phyloP scores from a whole-genome alignment of 2,888 invertebrate genomes.

The Syrphus vitripennis region DNA sequence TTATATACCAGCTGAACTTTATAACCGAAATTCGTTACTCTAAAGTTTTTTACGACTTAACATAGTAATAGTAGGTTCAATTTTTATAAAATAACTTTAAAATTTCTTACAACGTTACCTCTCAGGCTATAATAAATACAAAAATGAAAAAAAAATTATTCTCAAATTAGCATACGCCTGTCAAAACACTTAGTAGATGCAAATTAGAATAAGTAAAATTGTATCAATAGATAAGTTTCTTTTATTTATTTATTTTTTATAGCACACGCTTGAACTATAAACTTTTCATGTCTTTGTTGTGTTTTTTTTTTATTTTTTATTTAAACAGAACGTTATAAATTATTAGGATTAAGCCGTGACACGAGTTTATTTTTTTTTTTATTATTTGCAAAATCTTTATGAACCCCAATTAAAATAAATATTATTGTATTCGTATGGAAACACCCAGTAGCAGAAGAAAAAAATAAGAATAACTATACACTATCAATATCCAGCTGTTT shows the following conservation, averaged over 20 bases:
- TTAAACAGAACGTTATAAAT: neutral
- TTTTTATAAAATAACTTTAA: too few species aligned
- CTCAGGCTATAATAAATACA: neutral
- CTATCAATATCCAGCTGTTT: neutral
- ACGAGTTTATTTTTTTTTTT: slow-evolving; percentile 50
- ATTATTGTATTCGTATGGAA: neutral
- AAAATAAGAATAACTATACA: neutral
- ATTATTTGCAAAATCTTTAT: slow-evolving; percentile 20
- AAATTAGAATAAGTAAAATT: slow-evolving; percentile 53
- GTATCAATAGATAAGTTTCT: slow-evolving; percentile 17
- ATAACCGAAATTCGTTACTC: too few species aligned
- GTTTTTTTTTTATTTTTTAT: neutral
- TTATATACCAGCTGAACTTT: too few species aligned
- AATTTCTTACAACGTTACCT: neutral
- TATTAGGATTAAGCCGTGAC: neutral
- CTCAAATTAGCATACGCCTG: slow-evolving; percentile 59
- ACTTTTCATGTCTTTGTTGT: neutral
- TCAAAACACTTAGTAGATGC: slow-evolving; percentile 69
- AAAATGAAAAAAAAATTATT: neutral
- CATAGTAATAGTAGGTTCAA: too few species aligned
- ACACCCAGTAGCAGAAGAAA: neutral
- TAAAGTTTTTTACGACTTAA: too few species aligned
- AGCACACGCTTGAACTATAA: slow-evolving; percentile 28
- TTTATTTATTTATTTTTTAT: neutral
- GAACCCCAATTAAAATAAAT: neutral